A percentile compares a stretch with the other conserved stretches of the same genome.
Evolutionary conservation across 2,113 vertebrate genomes (phyloP).

Genomic region (Arvicanthis niloticus): DNA sequence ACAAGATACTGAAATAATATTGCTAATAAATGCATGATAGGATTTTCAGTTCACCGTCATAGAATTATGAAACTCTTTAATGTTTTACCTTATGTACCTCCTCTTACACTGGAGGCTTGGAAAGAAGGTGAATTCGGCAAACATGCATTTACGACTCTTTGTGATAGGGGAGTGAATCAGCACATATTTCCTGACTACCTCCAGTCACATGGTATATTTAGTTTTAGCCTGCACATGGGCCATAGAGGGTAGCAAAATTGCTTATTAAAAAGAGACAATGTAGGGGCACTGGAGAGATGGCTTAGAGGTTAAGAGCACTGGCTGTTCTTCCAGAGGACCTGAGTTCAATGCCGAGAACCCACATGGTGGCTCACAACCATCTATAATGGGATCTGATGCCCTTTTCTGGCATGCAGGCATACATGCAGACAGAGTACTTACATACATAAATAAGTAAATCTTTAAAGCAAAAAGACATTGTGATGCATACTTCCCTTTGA

Average conservation of each 20-base stretch:
- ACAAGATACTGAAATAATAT: conserved; percentile 55
- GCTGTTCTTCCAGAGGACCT: too few relatives aligned
- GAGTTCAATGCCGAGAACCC: too few relatives aligned
- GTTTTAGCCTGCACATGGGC: not conserved
- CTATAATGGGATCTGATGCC: too few relatives aligned
- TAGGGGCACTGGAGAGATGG: too few relatives aligned
- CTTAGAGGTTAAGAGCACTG: too few relatives aligned
- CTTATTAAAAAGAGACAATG: not conserved
- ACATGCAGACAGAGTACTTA: too few relatives aligned
- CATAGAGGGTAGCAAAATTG: not conserved
- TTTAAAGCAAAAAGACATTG: not conserved
- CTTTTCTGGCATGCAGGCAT: too few relatives aligned
- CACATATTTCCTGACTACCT: not conserved
- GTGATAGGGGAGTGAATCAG: not conserved
- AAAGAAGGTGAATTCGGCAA: conserved; percentile 51
- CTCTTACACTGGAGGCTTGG: conserved; percentile 8
- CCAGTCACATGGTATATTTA: not conserved
- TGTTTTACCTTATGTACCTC: not conserved
- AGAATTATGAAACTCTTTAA: conserved; percentile 15
- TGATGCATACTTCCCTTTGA: not conserved
- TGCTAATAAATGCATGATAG: conserved; percentile 58
- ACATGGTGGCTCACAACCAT: too few relatives aligned
- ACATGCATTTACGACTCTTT: conserved; percentile 28
- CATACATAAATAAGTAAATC: too few relatives aligned
- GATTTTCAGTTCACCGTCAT: conserved; percentile 34